These are phyloP conservation scores for Drosophila mettleri DNA, from an alignment of 2,888 invertebrate genomes.

Conservation along the genomic window DNA sequence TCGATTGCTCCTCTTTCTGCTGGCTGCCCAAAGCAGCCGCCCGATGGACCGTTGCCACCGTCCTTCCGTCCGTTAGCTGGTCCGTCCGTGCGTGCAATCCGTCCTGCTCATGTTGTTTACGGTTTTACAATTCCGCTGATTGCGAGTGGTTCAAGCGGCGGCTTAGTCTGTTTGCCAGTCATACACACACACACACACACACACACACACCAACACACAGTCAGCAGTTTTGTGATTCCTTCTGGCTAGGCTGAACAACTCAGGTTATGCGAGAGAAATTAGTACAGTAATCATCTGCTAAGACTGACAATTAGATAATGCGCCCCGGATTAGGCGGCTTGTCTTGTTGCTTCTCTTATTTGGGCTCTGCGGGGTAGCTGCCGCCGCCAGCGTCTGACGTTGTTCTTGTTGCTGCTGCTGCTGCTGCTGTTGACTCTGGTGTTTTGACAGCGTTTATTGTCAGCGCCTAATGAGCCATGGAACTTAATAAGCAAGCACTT, in stretches of 20 bases:
- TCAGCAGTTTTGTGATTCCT: constrained; percentile 6
- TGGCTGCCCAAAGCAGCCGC: constrained; percentile 1
- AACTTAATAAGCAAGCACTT: constrained; percentile 79
- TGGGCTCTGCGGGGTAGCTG: constrained; percentile 12
- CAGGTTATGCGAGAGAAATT: constrained; percentile 66
- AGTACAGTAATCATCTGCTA: constrained; percentile 77
- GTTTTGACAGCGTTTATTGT: constrained; percentile 72
- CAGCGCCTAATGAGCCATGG: constrained; percentile 78
- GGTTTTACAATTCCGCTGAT: constrained; percentile 76
- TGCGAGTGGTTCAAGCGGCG: constrained; percentile 60
- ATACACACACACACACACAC: constrained; percentile 25
- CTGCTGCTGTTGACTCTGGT: constrained; percentile 36
- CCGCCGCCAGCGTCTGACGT: too few relatives aligned
- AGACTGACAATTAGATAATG: constrained; percentile 79
- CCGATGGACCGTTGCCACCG: neutral
- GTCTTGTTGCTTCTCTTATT: constrained; percentile 37
- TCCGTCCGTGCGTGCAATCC: constrained; percentile 19
- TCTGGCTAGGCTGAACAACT: constrained; percentile 23
- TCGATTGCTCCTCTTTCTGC: constrained; percentile 54
- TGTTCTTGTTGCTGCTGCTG: constrained; percentile 16
- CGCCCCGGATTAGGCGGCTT: constrained; percentile 64
- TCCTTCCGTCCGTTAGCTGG: neutral
- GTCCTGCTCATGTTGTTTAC: constrained; percentile 62
- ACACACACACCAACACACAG: neutral
- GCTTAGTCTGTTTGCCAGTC: constrained; percentile 59